These are phyloP conservation scores for Micropoecilia bifurca DNA, from an alignment of 2,797 vertebrate genomes.

Conservation along the genomic window DNA sequence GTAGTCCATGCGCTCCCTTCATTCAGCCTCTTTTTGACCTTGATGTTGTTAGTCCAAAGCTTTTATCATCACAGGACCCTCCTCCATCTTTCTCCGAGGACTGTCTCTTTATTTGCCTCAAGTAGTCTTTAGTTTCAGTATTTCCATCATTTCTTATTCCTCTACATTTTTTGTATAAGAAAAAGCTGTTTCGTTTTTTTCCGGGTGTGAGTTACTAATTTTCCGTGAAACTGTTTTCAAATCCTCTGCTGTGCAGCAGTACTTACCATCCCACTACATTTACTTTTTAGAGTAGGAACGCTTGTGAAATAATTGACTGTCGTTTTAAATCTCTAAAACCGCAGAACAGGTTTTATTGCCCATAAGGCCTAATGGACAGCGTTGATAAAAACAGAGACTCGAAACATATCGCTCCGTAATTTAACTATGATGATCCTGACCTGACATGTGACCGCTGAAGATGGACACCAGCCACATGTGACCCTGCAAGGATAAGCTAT, in stretches of 20 bases:
- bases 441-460: too few species aligned
- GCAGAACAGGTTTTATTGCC: background rate
- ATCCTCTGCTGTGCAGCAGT: constrained; percentile 32
- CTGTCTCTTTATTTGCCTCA: constrained; percentile 10
- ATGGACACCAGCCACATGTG: too few species aligned
- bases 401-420: background rate
- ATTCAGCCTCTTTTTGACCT: constrained; percentile 24
- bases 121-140: constrained; percentile 12
- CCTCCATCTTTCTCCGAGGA: constrained; percentile 11
- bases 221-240: constrained; percentile 30
- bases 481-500: too few species aligned
- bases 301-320: background rate
- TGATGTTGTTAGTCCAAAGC: constrained; percentile 14
- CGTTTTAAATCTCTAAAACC: background rate
- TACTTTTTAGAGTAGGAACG: constrained; percentile 12
- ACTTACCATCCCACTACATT: constrained; percentile 27
- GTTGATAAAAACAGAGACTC: background rate
- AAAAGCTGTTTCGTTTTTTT: constrained; percentile 50
- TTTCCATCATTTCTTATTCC: constrained; percentile 3
- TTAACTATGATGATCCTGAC: background rate
- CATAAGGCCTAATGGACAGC: background rate
- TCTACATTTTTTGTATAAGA: constrained; percentile 29
- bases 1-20: constrained; percentile 10
- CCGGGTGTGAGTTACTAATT: constrained; percentile 46
- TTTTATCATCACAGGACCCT: constrained; percentile 11